phyloP scores from a whole-genome alignment of 1,140 invertebrate species.

The Halictus rubicundus region DNA sequence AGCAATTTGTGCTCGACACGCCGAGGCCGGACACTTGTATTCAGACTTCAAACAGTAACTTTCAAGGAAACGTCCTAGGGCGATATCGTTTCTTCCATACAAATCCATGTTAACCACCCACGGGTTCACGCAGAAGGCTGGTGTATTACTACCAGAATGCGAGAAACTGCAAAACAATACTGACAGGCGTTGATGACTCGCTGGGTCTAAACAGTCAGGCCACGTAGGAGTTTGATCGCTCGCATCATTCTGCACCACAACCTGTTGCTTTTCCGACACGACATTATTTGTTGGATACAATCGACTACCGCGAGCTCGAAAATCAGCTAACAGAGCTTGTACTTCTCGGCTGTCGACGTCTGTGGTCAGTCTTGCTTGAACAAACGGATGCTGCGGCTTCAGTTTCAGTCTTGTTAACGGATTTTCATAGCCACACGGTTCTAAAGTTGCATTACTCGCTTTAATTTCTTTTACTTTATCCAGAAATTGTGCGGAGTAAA shows the following conservation, averaged over 20 bases:
- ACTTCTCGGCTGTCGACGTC: conserved; percentile 83
- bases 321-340: conserved; percentile 89
- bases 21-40: conserved; percentile 90
- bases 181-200: conserved; percentile 93
- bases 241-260: conserved; percentile 63
- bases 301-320: conserved; percentile 91
- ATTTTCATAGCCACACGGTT: conserved; percentile 48
- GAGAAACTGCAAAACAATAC: conserved; percentile 97
- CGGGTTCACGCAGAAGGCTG: conserved; percentile 93
- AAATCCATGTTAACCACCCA: conserved; percentile 96
- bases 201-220: conserved; percentile 91
- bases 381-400: conserved; percentile 86
- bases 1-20: conserved; percentile 89
- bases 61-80: conserved; percentile 95
- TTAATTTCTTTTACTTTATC: conserved; percentile 71
- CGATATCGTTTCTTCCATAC: conserved; percentile 96
- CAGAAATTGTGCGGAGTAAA: conserved; percentile 84
- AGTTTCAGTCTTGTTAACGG: conserved; percentile 61
- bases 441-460: conserved; percentile 45
- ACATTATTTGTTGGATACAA: conserved; percentile 78
- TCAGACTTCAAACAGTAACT: conserved; percentile 93
- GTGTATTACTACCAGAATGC: conserved; percentile 88
- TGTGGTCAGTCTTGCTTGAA: conserved; percentile 85
- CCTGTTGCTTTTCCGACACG: conserved; percentile 54
- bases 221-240: conserved; percentile 55